Percentiles rank a stretch among this genome's conserved stretches.
Evolutionary conservation across 2,888 invertebrate species (phyloP).

Genomic region (Pilophorus perplexus): DNA sequence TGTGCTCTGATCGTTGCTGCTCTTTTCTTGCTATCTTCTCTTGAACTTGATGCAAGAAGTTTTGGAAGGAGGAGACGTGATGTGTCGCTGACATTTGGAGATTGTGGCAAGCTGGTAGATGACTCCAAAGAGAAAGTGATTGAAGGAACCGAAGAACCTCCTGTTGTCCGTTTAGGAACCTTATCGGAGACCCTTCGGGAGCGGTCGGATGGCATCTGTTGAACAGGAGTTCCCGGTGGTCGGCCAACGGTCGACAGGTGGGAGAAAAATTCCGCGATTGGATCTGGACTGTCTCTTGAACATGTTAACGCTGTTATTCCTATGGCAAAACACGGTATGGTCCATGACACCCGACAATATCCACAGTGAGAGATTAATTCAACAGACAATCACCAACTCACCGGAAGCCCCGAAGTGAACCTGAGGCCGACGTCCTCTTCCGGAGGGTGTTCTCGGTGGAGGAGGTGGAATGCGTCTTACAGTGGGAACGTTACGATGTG

Average conservation of each 20-base stretch:
- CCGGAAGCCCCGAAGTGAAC: constrained; percentile 31
- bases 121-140: background rate
- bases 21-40: background rate
- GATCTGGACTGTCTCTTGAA: constrained; percentile 32
- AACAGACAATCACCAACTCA: background rate
- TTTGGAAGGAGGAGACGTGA: background rate
- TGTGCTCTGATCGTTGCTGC: background rate
- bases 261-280: constrained; percentile 53
- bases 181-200: background rate
- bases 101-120: background rate
- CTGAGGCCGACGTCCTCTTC: constrained; percentile 24
- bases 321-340: no score
- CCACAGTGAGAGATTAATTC: no score
- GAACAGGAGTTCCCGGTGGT: constrained; percentile 51
- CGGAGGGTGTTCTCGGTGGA: constrained; percentile 18
- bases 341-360: no score
- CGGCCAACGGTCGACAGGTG: constrained; percentile 90
- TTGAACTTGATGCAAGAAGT: background rate
- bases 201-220: background rate
- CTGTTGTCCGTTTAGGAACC: background rate
- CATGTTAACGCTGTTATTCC: constrained; percentile 9
- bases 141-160: no score
- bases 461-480: constrained; percentile 14
- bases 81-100: background rate
- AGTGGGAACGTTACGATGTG: constrained; percentile 5